Evolutionary conservation across 2,888 invertebrate genomes (phyloP), one percentile per base, ranked within the genome.

Genomic region (Pherbina coryleti): DNA sequence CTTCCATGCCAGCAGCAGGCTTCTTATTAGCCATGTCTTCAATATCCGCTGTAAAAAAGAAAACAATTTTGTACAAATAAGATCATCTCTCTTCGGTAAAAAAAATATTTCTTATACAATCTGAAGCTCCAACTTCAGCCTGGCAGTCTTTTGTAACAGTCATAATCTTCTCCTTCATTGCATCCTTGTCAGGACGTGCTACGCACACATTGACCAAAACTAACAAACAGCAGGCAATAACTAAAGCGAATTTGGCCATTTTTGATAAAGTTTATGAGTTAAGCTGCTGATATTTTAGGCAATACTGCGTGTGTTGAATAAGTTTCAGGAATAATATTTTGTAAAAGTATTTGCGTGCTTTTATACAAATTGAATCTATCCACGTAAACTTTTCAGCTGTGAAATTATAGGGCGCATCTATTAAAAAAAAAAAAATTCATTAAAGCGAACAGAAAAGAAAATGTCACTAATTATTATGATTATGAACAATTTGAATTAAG

Each of bases 401-500:
- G 82, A 86, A 86, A 86, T 87, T 83, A 87, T 83, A n/a, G 83
- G 71, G 80, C n/a, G n/a, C n/a, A n/a, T 79, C 80, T 19, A 55
- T 44, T 14, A n/a, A n/a, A n/a, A n/a, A 44, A 44, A 44, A 44
- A 11, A 44, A 14, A 44, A 11, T 44, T 2, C 1, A 44, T 11
- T 44, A 3, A 7, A 11, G 44, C 11, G 11, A 44, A 44, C 44
- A 44, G 44, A 44, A 14, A 8, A 37, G 14, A 7, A 44, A 7
- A 44, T 44, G 0, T 44, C 1, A 7, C 11, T 44, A 11, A 11
- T 44, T 44, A 44, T 14, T 37, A 37, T 37, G 1, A 37, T 37
- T 37, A 31, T 37, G 37, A 37, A 4, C 5, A 4, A 31, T 31
- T 31, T 31, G 31, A 31, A 31, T 31, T 31, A 7, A 37, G 4